Evolutionary conservation across 2,797 vertebrate genomes (phyloP).

Genomic region (Channa striata): DNA sequence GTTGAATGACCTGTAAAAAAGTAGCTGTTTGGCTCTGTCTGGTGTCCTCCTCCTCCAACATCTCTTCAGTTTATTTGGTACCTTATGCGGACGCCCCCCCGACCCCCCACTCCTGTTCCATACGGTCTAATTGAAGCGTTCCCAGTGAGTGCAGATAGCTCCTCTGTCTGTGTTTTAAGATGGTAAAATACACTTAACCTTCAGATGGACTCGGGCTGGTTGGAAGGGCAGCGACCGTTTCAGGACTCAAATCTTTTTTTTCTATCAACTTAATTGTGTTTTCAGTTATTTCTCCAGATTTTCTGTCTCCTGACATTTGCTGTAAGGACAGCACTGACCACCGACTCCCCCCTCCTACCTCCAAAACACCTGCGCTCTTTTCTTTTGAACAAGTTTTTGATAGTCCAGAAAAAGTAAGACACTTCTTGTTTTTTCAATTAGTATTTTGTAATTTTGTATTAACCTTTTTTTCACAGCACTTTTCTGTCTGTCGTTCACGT

Average conservation of each 20-base stretch:
- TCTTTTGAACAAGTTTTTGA: constrained; percentile 38
- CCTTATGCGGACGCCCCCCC: constrained; percentile 8
- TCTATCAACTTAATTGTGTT: constrained; percentile 79
- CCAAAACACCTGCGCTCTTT: not conserved
- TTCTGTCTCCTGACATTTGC: constrained; percentile 75
- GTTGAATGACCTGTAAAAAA: constrained; percentile 6
- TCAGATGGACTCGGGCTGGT: constrained; percentile 58
- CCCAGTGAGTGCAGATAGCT: constrained; percentile 61
- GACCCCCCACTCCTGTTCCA: not conserved
- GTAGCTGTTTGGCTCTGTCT: not conserved
- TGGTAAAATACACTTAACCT: constrained; percentile 79
- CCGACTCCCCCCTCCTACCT: not conserved
- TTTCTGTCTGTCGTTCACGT: constrained; percentile 20
- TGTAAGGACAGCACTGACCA: constrained; percentile 52
- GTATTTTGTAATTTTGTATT: too few species aligned
- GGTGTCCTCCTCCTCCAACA: constrained; percentile 2
- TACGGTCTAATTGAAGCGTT: constrained; percentile 54
- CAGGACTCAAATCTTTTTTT: constrained; percentile 71
- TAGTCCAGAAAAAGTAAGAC: not conserved
- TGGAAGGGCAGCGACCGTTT: constrained; percentile 66
- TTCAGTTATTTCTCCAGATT: constrained; percentile 76
- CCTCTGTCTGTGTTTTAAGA: constrained; percentile 68
- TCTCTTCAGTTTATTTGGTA: constrained; percentile 36
- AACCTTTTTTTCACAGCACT: constrained; percentile 48
- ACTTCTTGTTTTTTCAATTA: not conserved